Evolutionary conservation across 2,888 invertebrate species (phyloP).

Genomic region (Melanchra persicariae): DNA sequence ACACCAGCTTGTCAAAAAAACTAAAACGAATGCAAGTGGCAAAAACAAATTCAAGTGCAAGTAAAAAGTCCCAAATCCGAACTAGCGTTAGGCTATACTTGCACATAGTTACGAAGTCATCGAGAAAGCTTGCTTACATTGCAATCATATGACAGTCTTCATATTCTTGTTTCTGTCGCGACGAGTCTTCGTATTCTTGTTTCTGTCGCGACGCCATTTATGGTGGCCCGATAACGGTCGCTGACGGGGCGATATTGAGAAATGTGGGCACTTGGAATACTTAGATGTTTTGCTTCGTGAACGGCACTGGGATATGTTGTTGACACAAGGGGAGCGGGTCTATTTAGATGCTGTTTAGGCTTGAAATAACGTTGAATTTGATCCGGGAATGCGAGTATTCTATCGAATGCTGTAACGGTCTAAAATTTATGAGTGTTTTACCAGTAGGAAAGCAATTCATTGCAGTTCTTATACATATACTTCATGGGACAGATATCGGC

Average conservation of each 20-base stretch:
- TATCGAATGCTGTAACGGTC: background rate
- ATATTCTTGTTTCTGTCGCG: conserved; percentile 76
- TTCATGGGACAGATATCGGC: background rate
- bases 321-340: conserved; percentile 28
- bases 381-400: conserved; percentile 20
- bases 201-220: conserved; percentile 68
- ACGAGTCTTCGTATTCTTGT: conserved; percentile 73
- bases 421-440: conserved; percentile 20
- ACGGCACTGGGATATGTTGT: conserved; percentile 34
- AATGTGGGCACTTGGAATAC: conserved; percentile 55
- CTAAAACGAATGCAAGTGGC: too few species aligned
- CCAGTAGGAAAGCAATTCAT: background rate
- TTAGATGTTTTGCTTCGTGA: conserved; percentile 47
- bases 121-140: conserved; percentile 74
- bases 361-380: conserved; percentile 36
- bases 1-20: background rate
- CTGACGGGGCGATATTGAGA: conserved; percentile 58
- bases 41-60: background rate
- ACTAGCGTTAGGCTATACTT: conserved; percentile 15
- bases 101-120: conserved; percentile 47
- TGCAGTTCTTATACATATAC: conserved; percentile 2
- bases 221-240: conserved; percentile 69
- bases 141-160: conserved; percentile 70
- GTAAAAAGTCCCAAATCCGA: conserved; percentile 16
- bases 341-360: conserved; percentile 40